Evolutionary conservation across 2,113 vertebrate genomes (phyloP).

Genomic region (Aegithalos caudatus): DNA sequence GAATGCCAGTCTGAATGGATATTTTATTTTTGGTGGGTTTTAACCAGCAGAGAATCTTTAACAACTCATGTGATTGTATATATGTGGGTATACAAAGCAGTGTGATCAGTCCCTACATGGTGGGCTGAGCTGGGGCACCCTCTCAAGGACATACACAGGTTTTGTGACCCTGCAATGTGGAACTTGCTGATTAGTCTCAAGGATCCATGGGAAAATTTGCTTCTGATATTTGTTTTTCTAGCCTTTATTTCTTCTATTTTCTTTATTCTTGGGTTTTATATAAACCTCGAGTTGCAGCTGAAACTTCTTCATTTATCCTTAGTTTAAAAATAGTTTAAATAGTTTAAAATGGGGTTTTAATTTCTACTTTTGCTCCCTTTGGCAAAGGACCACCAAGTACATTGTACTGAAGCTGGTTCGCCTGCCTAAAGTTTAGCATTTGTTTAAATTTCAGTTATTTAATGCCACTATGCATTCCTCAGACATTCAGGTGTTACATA

Average conservation of each 20-base stretch:
- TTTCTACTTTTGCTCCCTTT: accelerated
- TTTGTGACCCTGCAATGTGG: background rate
- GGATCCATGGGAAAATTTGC: background rate
- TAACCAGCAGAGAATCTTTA: background rate
- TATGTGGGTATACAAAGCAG: background rate
- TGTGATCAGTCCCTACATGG: background rate
- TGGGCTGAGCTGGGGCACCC: background rate
- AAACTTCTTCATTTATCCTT: background rate
- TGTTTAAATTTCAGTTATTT: background rate
- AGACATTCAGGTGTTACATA: background rate
- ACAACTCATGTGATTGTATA: background rate
- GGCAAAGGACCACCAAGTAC: background rate
- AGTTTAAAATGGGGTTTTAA: background rate
- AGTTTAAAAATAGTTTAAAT: background rate
- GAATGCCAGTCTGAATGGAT: background rate
- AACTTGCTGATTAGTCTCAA: background rate
- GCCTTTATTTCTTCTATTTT: background rate
- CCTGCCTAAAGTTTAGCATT: background rate
- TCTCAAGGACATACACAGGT: background rate
- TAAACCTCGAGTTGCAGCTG: background rate
- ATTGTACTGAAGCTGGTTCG: background rate
- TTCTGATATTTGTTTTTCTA: background rate
- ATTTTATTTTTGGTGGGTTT: background rate
- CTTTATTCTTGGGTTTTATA: background rate
- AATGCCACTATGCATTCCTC: background rate